phyloP scores from a whole-genome alignment of 2,888 invertebrate genomes.

The Didymodactylos carnosus region DNA sequence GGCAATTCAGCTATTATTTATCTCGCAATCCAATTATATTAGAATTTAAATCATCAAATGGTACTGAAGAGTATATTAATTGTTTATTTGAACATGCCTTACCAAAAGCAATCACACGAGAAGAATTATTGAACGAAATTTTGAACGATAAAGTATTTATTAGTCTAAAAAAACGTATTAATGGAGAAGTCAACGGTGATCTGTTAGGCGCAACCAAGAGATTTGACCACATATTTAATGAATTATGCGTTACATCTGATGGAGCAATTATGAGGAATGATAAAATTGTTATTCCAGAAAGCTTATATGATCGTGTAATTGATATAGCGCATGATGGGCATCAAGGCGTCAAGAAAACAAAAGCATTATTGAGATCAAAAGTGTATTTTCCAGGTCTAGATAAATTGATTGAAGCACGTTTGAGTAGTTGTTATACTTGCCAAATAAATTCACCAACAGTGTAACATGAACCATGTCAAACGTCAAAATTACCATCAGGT shows the following conservation, averaged over 20 bases:
- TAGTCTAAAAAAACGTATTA: too few relatives aligned
- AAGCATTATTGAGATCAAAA: background rate
- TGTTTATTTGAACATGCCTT: conserved; percentile 16
- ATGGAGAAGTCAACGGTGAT: too few relatives aligned
- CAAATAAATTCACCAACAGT: background rate
- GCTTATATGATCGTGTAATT: background rate
- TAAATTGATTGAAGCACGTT: background rate
- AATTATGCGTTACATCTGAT: background rate
- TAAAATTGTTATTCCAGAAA: background rate
- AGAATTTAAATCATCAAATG: conserved; percentile 5
- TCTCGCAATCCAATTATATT: conserved; percentile 17
- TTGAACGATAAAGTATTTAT: conserved; percentile 13
- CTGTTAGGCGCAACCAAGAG: too few relatives aligned
- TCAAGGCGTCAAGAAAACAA: conserved; percentile 1
- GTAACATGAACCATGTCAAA: background rate
- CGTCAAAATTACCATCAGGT: background rate
- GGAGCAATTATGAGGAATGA: background rate
- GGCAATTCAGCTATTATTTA: conserved; percentile 19
- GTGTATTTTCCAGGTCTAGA: conserved; percentile 2
- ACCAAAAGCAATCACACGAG: conserved; percentile 18
- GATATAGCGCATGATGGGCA: background rate
- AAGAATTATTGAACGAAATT: conserved; percentile 17
- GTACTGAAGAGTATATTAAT: conserved; percentile 19
- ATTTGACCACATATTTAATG: too few relatives aligned
- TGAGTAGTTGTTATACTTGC: background rate